A percentile compares a stretch with the other conserved stretches of the same genome.
These are phyloP conservation scores for Lochmaea capreae DNA, from an alignment of 2,888 invertebrate species.

Conservation along the genomic window DNA sequence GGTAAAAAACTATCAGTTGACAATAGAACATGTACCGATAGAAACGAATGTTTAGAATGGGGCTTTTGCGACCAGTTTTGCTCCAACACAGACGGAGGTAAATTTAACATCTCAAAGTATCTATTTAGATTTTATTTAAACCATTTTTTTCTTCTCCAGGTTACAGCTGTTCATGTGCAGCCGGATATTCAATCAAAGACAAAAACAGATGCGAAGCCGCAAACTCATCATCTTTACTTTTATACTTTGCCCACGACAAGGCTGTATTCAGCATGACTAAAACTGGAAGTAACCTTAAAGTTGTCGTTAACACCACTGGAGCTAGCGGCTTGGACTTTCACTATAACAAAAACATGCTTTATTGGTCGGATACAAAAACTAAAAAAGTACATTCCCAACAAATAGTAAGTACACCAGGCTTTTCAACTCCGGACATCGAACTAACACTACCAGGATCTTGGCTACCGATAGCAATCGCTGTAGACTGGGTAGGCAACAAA, in stretches of 20 bases:
- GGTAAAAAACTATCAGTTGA: slow-evolving; percentile 87
- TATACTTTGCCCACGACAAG: slow-evolving; percentile 79
- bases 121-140: background rate
- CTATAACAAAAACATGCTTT: slow-evolving; percentile 79
- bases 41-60: slow-evolving; percentile 93
- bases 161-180: slow-evolving; percentile 85
- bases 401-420: slow-evolving; percentile 65
- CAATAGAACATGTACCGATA: slow-evolving; percentile 89
- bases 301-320: slow-evolving; percentile 83
- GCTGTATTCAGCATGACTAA: slow-evolving; percentile 78
- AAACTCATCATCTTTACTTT: slow-evolving; percentile 70
- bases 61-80: slow-evolving; percentile 96
- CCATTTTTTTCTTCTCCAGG: slow-evolving; percentile 55
- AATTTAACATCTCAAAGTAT: background rate
- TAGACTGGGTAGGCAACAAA: slow-evolving; percentile 98
- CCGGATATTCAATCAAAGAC: slow-evolving; percentile 65
- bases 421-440: slow-evolving; percentile 70
- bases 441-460: slow-evolving; percentile 85
- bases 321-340: slow-evolving; percentile 91
- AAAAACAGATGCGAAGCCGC: slow-evolving; percentile 74
- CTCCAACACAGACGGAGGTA: slow-evolving; percentile 81
- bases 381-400: slow-evolving; percentile 80
- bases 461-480: slow-evolving; percentile 91
- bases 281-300: slow-evolving; percentile 72
- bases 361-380: slow-evolving; percentile 92